phyloP scores from a whole-genome alignment of 2,888 invertebrate species.

The Helleia helle region DNA sequence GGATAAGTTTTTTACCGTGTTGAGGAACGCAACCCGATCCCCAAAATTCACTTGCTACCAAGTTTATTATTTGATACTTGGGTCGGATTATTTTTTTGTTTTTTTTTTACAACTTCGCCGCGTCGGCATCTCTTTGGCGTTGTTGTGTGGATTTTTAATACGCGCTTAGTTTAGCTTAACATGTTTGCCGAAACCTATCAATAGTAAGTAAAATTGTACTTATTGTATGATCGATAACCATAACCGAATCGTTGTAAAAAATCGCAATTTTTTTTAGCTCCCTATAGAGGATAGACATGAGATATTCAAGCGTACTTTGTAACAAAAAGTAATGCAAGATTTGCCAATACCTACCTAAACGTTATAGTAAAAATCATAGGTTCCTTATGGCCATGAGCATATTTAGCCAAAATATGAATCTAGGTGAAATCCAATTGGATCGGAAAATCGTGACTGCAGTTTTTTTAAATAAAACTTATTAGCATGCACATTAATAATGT shows the following conservation, averaged over 20 bases:
- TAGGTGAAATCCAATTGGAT: too few species aligned
- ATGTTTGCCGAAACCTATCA: neutral
- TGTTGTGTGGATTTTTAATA: slow-evolving; percentile 50
- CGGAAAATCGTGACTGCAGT: too few species aligned
- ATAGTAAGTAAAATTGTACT: slow-evolving; percentile 51
- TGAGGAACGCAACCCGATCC: slow-evolving; percentile 58
- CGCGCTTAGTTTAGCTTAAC: slow-evolving; percentile 32
- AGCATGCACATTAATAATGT: too few species aligned
- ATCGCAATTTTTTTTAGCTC: neutral
- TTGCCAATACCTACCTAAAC: too few species aligned
- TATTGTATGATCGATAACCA: slow-evolving; percentile 30
- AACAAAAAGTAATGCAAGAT: too few species aligned
- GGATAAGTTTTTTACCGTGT: slow-evolving; percentile 39
- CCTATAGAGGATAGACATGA: neutral
- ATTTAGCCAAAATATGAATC: too few species aligned
- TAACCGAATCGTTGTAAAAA: neutral
- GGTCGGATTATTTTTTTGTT: slow-evolving; percentile 49
- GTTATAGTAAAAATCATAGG: too few species aligned
- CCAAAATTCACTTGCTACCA: slow-evolving; percentile 72
- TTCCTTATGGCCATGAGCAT: too few species aligned
- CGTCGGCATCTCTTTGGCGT: slow-evolving; percentile 55
- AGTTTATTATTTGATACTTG: slow-evolving; percentile 72
- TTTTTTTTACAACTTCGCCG: slow-evolving; percentile 34
- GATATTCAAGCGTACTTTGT: neutral
- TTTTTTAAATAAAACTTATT: too few species aligned